phyloP scores from a whole-genome alignment of 2,113 vertebrate genomes.

The Notiomystis cincta region DNA sequence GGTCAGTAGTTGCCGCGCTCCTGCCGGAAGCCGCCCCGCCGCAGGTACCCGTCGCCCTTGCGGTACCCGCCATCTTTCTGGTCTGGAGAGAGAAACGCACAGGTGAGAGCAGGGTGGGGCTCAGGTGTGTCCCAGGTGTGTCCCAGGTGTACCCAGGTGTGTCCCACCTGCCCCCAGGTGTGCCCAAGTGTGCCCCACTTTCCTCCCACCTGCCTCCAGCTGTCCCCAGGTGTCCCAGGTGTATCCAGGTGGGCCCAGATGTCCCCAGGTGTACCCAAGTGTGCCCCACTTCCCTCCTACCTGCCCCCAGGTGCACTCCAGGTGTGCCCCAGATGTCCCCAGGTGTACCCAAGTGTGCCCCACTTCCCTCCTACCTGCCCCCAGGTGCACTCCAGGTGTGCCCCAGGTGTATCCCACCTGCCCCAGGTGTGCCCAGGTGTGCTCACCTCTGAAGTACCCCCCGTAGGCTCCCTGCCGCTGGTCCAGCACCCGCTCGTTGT shows the following conservation, averaged over 20 bases:
- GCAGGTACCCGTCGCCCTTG: background rate
- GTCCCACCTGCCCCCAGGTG: no score
- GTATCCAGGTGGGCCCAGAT: no score
- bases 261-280: no score
- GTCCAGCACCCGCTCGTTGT: background rate
- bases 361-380: no score
- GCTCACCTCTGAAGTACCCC: background rate
- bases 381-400: background rate
- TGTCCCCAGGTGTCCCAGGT: no score
- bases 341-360: background rate
- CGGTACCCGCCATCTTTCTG: background rate
- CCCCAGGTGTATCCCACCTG: background rate
- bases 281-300: no score
- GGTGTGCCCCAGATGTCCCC: background rate
- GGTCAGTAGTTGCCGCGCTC: background rate
- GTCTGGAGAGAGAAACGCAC: background rate
- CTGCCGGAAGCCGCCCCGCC: background rate
- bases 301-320: background rate
- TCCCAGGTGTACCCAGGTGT: background rate
- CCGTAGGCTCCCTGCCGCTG: background rate
- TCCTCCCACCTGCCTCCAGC: no score
- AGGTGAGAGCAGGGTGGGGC: background rate
- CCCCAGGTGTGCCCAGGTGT: background rate
- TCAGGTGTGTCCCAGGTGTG: background rate
- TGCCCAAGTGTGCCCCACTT: no score